These are phyloP conservation scores for Pogonocichla stellata DNA, from an alignment of 2,113 vertebrate species.

Conservation along the genomic window DNA sequence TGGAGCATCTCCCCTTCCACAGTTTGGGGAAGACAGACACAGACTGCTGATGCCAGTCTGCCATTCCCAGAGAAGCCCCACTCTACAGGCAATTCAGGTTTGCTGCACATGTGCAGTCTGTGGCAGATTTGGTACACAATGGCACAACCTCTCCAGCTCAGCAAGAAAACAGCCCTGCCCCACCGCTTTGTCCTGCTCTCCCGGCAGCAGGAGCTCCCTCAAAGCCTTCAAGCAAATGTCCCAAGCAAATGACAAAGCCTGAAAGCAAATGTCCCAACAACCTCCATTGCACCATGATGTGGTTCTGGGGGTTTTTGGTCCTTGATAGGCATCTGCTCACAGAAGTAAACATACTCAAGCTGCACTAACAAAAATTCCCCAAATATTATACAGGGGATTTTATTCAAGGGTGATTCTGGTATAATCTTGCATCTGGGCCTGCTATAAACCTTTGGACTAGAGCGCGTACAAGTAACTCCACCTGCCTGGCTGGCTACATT, in stretches of 20 bases:
- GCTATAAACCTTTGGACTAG: background rate
- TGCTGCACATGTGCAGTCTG: background rate
- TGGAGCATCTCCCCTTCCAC: background rate
- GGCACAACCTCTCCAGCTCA: background rate
- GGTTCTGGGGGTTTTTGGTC: background rate
- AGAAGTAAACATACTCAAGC: background rate
- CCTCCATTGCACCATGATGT: fast-evolving
- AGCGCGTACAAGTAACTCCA: background rate
- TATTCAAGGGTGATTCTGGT: background rate
- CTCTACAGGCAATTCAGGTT: fast-evolving
- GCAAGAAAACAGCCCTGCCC: background rate
- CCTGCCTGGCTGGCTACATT: background rate
- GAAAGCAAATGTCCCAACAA: background rate
- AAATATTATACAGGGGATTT: background rate
- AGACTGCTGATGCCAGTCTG: background rate
- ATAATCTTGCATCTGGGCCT: constrained; percentile 5
- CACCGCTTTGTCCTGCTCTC: background rate
- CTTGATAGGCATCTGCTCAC: background rate
- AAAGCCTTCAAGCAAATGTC: background rate
- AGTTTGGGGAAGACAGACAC: background rate
- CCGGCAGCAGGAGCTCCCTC: background rate
- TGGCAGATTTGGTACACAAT: background rate
- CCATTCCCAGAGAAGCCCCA: background rate
- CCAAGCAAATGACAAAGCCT: background rate
- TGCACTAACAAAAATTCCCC: background rate